Percentiles rank a stretch among this genome's conserved stretches.
Conservation (phyloP, 1,140 invertebrate species). For the Panagrolaimus sp. region DNA sequence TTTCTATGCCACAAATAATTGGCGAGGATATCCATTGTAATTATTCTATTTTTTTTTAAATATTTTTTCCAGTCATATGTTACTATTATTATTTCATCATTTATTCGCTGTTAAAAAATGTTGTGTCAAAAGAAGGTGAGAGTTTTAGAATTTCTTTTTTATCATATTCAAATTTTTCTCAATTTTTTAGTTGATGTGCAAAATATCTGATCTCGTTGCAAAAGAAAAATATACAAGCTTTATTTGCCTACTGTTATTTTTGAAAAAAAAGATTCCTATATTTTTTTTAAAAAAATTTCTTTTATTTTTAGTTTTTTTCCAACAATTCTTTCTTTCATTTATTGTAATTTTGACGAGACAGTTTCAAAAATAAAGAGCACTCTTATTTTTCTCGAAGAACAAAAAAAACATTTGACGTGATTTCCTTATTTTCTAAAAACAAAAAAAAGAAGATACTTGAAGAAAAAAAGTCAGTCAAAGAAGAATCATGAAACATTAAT, state of each 20-base stretch:
- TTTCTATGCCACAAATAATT: not conserved
- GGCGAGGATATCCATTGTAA: slow-evolving; percentile 13
- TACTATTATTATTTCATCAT: not conserved
- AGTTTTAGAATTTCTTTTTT: too few relatives aligned
- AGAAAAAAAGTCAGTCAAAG: too few relatives aligned
- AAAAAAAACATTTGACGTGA: too few relatives aligned
- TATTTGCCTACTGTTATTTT: not conserved
- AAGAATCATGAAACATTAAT: too few relatives aligned
- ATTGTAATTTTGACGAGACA: slow-evolving; percentile 14
- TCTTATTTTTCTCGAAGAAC: too few relatives aligned
- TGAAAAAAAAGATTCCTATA: not conserved
- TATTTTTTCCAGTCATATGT: not conserved
- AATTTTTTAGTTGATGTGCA: not conserved
- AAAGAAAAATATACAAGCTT: not conserved
- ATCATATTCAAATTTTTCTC: too few relatives aligned
- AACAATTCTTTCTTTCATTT: not conserved
- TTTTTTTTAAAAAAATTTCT: slow-evolving; percentile 7
- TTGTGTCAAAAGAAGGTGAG: too few relatives aligned
- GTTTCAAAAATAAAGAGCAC: not conserved
- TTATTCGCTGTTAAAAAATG: too few relatives aligned
- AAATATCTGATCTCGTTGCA: not conserved
- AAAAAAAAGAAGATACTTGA: too few relatives aligned
- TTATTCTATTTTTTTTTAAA: not conserved
- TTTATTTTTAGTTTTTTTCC: not conserved
- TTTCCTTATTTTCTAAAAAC: too few relatives aligned